phyloP scores from a whole-genome alignment of 2,113 vertebrate species.

The Casuarius casuarius region DNA sequence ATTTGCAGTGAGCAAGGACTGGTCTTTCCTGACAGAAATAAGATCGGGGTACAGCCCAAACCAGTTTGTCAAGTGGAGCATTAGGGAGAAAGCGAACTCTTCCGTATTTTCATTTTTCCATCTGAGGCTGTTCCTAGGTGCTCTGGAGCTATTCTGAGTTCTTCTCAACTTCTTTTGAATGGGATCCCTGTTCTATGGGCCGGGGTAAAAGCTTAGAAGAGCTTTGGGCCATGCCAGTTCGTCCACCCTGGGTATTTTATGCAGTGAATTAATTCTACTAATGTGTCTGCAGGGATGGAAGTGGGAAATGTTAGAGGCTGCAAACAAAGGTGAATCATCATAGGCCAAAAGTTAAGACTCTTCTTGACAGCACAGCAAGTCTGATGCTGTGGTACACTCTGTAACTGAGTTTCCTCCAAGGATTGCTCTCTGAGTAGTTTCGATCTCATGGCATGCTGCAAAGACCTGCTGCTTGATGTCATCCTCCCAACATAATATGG shows the following conservation, averaged over 20 bases:
- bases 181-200: neutral
- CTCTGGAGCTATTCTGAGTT: neutral
- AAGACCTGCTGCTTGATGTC: constrained; percentile 3
- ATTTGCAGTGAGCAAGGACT: neutral
- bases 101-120: neutral
- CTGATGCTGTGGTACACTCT: neutral
- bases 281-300: neutral
- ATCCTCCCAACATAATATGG: neutral
- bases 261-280: neutral
- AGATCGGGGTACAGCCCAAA: neutral
- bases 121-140: neutral
- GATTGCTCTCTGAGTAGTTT: constrained; percentile 5
- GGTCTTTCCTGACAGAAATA: neutral
- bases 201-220: neutral
- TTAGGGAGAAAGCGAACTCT: neutral
- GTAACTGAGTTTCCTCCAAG: neutral
- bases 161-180: neutral
- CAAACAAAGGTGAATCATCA: neutral
- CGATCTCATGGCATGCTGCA: neutral
- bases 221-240: neutral
- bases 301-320: constrained; percentile 7
- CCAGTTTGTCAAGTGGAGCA: neutral
- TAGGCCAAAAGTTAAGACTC: constrained; percentile 7
- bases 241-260: neutral
- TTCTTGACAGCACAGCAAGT: neutral